These are phyloP conservation scores for Zapornia atra DNA, from an alignment of 2,113 vertebrate species.

Conservation along the genomic window DNA sequence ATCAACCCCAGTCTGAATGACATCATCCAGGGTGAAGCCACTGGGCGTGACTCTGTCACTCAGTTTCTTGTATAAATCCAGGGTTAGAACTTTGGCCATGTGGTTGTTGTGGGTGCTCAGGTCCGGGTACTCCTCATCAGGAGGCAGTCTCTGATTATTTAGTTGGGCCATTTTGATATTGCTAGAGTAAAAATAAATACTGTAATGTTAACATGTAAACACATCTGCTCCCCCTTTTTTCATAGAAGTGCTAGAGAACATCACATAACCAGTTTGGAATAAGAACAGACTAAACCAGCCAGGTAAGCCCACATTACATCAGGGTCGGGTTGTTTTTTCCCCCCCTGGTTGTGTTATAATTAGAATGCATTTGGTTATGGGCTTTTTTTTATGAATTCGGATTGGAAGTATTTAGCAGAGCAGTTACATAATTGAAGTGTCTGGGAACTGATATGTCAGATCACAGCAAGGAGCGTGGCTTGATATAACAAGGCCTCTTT, in stretches of 20 bases:
- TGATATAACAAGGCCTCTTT: background rate
- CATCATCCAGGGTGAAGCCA: slow-evolving; percentile 81
- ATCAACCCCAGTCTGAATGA: slow-evolving; percentile 87
- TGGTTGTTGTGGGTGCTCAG: slow-evolving; percentile 80
- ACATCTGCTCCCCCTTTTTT: slow-evolving; percentile 64
- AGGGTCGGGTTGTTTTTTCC: background rate
- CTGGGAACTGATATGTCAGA: background rate
- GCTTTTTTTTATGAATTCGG: background rate
- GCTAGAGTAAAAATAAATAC: slow-evolving; percentile 77
- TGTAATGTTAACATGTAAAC: slow-evolving; percentile 66
- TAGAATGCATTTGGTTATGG: background rate
- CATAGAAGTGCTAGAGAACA: slow-evolving; percentile 63
- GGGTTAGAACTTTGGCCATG: slow-evolving; percentile 81
- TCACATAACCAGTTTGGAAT: background rate
- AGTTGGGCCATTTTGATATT: slow-evolving; percentile 72
- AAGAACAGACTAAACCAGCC: background rate
- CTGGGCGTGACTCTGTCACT: slow-evolving; percentile 72
- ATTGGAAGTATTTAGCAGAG: slow-evolving; percentile 67
- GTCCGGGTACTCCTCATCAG: slow-evolving; percentile 79
- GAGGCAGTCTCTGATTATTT: slow-evolving; percentile 73
- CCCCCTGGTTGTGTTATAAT: background rate
- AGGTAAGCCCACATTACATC: background rate
- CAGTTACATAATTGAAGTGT: slow-evolving; percentile 54
- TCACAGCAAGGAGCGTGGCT: background rate
- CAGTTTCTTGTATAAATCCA: slow-evolving; percentile 77